Evolutionary conservation across 1,140 invertebrate species (phyloP).

Genomic region (Dendrolimus kikuchii): DNA sequence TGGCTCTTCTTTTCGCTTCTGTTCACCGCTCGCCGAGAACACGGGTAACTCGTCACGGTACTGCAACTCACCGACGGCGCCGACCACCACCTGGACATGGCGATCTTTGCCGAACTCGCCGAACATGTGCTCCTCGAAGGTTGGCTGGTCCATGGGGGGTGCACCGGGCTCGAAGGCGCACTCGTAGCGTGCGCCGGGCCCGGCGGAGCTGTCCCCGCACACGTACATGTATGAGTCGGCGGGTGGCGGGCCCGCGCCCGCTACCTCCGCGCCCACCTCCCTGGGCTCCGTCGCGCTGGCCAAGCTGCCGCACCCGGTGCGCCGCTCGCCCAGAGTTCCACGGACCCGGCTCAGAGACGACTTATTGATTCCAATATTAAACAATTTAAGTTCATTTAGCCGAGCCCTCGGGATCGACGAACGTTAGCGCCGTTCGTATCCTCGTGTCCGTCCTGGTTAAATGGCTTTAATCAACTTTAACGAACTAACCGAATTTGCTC

Average conservation of each 20-base stretch:
- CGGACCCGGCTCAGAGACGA: constrained; percentile 38
- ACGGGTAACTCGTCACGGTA: constrained; percentile 68
- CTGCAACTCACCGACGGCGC: constrained; percentile 72
- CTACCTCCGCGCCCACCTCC: constrained; percentile 59
- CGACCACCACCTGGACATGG: constrained; percentile 81
- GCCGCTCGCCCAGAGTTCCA: constrained; percentile 21
- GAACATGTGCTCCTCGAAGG: constrained; percentile 84
- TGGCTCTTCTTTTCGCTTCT: constrained; percentile 72
- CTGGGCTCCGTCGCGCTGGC: constrained; percentile 56
- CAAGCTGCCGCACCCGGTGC: constrained; percentile 27
- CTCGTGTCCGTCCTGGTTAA: constrained; percentile 66
- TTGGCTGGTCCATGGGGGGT: constrained; percentile 77
- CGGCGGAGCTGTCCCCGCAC: constrained; percentile 42
- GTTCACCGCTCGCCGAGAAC: constrained; percentile 51
- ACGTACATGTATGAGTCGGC: constrained; percentile 64
- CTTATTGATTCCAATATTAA: constrained; percentile 66
- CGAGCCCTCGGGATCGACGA: constrained; percentile 53
- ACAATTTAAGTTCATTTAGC: constrained; percentile 70
- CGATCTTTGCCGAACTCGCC: constrained; percentile 79
- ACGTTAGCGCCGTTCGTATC: constrained; percentile 61
- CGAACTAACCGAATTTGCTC: constrained; percentile 72
- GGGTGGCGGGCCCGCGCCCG: constrained; percentile 56
- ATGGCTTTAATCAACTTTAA: constrained; percentile 74
- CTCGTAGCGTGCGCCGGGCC: constrained; percentile 46
- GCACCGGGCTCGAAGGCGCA: constrained; percentile 45